phyloP scores from a whole-genome alignment of 35 echinoderm and acorn worm species.

The Strongylocentrotus purpuratus region DNA sequence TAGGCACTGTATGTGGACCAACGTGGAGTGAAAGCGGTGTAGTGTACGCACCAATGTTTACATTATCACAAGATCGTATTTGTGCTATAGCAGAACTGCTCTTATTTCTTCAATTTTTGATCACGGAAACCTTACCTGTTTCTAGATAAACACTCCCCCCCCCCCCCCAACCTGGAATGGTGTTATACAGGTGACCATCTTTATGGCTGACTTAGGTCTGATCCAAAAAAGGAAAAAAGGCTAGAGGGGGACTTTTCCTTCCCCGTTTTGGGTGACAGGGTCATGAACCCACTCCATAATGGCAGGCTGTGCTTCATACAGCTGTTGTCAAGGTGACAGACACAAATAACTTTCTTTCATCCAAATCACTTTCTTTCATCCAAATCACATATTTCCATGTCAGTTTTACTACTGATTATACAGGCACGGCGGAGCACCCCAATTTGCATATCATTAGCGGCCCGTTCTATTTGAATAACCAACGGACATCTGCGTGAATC shows the following conservation, averaged over 20 bases:
- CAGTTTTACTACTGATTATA: not conserved
- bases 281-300: slow-evolving; percentile 42
- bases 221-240: not conserved
- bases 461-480: too few relatives aligned
- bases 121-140: not conserved
- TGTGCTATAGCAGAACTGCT: not conserved
- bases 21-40: too few relatives aligned
- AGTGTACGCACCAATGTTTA: too few relatives aligned
- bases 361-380: slow-evolving; percentile 45
- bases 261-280: slow-evolving; percentile 31
- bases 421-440: too few relatives aligned
- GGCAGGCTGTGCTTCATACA: not conserved
- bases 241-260: not conserved
- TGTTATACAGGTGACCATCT: not conserved
- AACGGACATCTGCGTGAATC: too few relatives aligned
- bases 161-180: not conserved
- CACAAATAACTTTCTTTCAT: slow-evolving; percentile 26
- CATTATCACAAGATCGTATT: too few relatives aligned
- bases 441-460: too few relatives aligned
- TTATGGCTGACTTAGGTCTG: not conserved
- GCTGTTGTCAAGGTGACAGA: slow-evolving; percentile 46
- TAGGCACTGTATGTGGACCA: too few relatives aligned
- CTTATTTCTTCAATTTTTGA: not conserved
- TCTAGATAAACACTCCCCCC: not conserved
- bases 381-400: slow-evolving; percentile 35